These are phyloP conservation scores for Caenorhabditis sinica DNA, from an alignment of 2,888 invertebrate genomes.

Conservation along the genomic window DNA sequence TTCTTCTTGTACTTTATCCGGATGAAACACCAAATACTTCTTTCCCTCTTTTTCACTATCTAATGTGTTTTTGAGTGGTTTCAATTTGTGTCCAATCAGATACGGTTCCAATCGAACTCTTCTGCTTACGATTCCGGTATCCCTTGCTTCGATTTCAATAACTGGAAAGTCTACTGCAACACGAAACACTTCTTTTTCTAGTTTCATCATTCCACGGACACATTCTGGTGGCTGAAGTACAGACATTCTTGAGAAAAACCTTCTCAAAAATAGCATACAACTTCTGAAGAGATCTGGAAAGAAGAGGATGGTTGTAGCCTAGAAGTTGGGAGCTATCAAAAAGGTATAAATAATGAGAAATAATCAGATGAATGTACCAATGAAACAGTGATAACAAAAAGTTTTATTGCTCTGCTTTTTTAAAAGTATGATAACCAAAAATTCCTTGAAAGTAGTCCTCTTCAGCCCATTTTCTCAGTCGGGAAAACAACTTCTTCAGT, in stretches of 20 bases:
- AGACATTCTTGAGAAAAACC: slow-evolving; percentile 35
- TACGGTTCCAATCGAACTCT: slow-evolving; percentile 63
- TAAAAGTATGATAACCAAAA: slow-evolving; percentile 26
- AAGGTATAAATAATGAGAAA: background rate
- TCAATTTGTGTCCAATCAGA: slow-evolving; percentile 58
- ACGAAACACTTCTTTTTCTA: slow-evolving; percentile 70
- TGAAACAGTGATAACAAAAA: background rate
- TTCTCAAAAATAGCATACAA: slow-evolving; percentile 19
- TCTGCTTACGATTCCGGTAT: slow-evolving; percentile 53
- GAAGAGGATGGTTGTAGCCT: background rate
- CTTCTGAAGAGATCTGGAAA: slow-evolving; percentile 21
- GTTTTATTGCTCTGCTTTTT: background rate
- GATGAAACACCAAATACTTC: slow-evolving; percentile 76
- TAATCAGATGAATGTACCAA: background rate
- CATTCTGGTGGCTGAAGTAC: slow-evolving; percentile 64
- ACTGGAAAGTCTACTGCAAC: slow-evolving; percentile 62
- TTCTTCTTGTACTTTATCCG: slow-evolving; percentile 71
- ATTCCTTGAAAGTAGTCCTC: slow-evolving; percentile 12
- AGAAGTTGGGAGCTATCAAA: background rate
- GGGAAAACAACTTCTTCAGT: slow-evolving; percentile 28
- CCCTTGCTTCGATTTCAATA: slow-evolving; percentile 58
- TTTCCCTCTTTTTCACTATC: slow-evolving; percentile 52
- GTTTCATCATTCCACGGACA: slow-evolving; percentile 75
- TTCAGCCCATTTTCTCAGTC: background rate
- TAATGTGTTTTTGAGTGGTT: slow-evolving; percentile 63